A percentile compares a stretch with the other conserved stretches of the same genome.
Evolutionary conservation across 2,888 invertebrate genomes (phyloP).

Genomic region (Plagodis pulveraria): DNA sequence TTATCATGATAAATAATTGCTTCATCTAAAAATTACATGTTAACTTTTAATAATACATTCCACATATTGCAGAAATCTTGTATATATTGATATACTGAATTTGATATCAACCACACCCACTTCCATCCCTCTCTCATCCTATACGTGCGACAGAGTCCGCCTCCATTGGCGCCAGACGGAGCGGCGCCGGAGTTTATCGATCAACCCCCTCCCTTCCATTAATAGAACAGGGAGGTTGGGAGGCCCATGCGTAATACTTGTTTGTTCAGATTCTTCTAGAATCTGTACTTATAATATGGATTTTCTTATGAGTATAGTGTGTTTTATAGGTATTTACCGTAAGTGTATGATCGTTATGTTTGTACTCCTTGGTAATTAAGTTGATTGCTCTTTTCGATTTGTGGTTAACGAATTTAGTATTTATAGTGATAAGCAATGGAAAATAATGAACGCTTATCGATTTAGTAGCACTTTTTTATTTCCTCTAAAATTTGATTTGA

Average conservation of each 20-base stretch:
- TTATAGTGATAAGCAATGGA: not conserved
- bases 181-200: slow-evolving; percentile 81
- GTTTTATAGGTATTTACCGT: slow-evolving; percentile 22
- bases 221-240: slow-evolving; percentile 31
- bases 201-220: slow-evolving; percentile 40
- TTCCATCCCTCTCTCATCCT: slow-evolving; percentile 14
- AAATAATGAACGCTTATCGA: too few relatives aligned
- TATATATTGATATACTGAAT: too few relatives aligned
- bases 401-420: slow-evolving; percentile 1
- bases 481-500: too few relatives aligned
- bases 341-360: slow-evolving; percentile 20
- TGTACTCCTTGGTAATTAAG: slow-evolving; percentile 4
- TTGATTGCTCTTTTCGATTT: slow-evolving; percentile 19
- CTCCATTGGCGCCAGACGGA: slow-evolving; percentile 68
- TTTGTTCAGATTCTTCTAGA: slow-evolving; percentile 57
- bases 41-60: too few relatives aligned
- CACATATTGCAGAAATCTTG: too few relatives aligned
- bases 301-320: slow-evolving; percentile 42
- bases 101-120: slow-evolving; percentile 16
- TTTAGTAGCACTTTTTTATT: too few relatives aligned
- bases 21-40: too few relatives aligned
- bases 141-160: slow-evolving; percentile 33
- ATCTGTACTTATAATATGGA: slow-evolving; percentile 53
- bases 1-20: too few relatives aligned
- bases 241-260: slow-evolving; percentile 66